These are phyloP conservation scores for Polyploca ridens DNA, from an alignment of 2,888 invertebrate genomes.

Conservation along the genomic window DNA sequence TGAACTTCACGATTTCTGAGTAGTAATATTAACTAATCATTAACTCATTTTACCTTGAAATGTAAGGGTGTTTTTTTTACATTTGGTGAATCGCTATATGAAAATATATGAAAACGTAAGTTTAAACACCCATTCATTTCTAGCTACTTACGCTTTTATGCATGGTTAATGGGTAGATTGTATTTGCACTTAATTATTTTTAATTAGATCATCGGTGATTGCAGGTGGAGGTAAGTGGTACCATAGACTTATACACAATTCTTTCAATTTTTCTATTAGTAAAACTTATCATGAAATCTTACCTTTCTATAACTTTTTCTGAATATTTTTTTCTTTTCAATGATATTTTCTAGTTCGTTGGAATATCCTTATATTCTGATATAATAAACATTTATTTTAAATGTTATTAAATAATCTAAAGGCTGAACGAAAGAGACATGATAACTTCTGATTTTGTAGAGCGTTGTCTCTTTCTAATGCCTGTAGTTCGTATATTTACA, in stretches of 20 bases:
- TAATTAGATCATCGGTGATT: not conserved
- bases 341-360: not conserved
- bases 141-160: not conserved
- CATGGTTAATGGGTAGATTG: not conserved
- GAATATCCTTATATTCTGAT: not conserved
- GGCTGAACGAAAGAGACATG: not conserved
- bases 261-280: not conserved
- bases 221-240: not conserved
- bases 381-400: not conserved
- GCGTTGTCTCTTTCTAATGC: not conserved
- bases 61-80: not conserved
- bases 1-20: constrained; percentile 8
- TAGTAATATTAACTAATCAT: not conserved
- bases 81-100: not conserved
- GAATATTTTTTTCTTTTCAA: too few species aligned
- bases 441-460: not conserved
- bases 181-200: not conserved
- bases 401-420: not conserved
- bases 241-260: not conserved
- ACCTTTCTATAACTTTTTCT: not conserved
- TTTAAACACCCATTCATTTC: not conserved
- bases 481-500: too few species aligned
- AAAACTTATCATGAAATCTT: not conserved
- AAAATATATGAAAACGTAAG: not conserved
- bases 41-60: not conserved